These are phyloP conservation scores for Aurelia coerulea DNA, from an alignment of 30 jellyfish, hydroid and myxozoan genomes.

Conservation along the genomic window DNA sequence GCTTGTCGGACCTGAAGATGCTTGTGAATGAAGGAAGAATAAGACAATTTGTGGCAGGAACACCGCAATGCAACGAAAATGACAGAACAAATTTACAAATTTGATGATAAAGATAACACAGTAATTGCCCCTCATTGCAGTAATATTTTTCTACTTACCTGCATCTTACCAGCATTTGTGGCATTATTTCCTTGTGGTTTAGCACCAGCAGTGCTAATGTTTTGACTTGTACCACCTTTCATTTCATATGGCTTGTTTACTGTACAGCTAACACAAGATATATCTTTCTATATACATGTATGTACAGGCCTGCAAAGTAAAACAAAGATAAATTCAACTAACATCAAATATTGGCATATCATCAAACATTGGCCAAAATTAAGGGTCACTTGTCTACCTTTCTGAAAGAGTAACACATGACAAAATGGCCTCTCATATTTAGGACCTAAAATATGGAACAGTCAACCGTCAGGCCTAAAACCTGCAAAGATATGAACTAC, in stretches of 20 bases:
- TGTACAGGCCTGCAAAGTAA: conserved; percentile 48
- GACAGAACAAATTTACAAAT: background rate
- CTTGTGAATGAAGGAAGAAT: no score
- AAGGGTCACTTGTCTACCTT: no score
- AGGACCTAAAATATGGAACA: no score
- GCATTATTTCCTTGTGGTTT: conserved; percentile 43
- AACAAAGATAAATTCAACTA: background rate
- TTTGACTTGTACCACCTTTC: conserved; percentile 71
- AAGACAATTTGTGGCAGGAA: no score
- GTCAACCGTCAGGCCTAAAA: no score
- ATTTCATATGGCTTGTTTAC: conserved; percentile 35
- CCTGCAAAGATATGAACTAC: no score
- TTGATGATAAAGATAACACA: background rate
- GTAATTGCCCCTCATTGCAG: background rate
- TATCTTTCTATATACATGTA: conserved; percentile 57
- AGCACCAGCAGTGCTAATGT: conserved; percentile 11
- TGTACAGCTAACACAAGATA: conserved; percentile 15
- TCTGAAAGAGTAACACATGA: no score
- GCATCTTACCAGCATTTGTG: conserved; percentile 41
- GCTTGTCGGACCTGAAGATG: no score
- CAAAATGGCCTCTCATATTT: no score
- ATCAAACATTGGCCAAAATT: no score
- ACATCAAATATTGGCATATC: no score
- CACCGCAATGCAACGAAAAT: background rate
- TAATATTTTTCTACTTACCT: conserved; percentile 23